Percentiles rank a stretch among this genome's conserved stretches.
Conservation (phyloP, 2,888 invertebrate species). For the Noctuana brunneofusca region DNA sequence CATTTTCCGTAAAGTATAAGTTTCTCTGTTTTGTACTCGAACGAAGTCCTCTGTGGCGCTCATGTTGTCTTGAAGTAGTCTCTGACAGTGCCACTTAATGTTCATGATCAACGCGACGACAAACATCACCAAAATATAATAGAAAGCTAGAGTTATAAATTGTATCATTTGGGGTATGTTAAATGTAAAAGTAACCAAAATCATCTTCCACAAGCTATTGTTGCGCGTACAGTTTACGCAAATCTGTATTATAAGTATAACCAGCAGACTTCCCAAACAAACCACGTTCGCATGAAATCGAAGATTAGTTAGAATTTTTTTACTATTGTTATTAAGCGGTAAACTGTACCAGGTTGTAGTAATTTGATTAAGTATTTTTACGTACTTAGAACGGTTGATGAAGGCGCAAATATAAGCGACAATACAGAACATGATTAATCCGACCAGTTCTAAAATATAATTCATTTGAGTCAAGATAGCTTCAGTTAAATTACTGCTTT, state of each 20-base stretch:
- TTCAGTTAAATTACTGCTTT: conserved; percentile 50
- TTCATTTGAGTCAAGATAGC: conserved; percentile 61
- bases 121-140: conserved; percentile 56
- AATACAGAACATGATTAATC: conserved; percentile 47
- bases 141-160: conserved; percentile 54
- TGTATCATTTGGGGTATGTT: conserved; percentile 64
- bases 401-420: conserved; percentile 55
- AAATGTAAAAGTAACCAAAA: conserved; percentile 57
- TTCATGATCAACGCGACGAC: conserved; percentile 52
- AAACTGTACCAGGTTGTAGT: conserved; percentile 48
- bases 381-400: conserved; percentile 51
- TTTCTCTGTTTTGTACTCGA: conserved; percentile 44
- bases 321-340: conserved; percentile 42
- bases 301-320: conserved; percentile 46
- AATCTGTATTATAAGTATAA: conserved; percentile 48
- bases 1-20: conserved; percentile 52
- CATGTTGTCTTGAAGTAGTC: conserved; percentile 40
- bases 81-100: conserved; percentile 48
- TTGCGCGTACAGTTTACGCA: conserved; percentile 55
- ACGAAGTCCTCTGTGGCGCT: conserved; percentile 41
- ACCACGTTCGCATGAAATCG: conserved; percentile 49
- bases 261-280: conserved; percentile 43
- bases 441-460: conserved; percentile 58
- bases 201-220: conserved; percentile 60
- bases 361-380: conserved; percentile 59